Evolutionary conservation across 2,113 vertebrate genomes (phyloP), one percentile per base, ranked within the genome.

Genomic region (Laticauda colubrina): DNA sequence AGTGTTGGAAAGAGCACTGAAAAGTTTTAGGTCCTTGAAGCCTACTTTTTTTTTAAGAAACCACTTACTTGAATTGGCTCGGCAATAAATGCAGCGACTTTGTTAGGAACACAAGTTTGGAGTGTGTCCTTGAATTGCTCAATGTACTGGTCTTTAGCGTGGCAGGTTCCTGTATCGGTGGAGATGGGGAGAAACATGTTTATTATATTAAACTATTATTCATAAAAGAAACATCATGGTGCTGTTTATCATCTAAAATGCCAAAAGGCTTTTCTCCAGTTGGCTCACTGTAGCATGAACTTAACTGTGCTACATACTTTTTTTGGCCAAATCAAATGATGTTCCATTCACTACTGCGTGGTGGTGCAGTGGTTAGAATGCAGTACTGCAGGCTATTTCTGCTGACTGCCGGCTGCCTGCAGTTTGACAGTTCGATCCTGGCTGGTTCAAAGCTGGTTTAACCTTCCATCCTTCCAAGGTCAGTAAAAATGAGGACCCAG

Each of bases 51-150:
- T 45, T 5, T 45, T 12, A 93, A 39, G 51, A 20, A 57, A 18
- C 18, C 48, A 97, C 97, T 56, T 95, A 99, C 99, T 97, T 99
- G 99, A 95, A 99, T 99, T 5, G 99, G 98, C 94, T 99, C 99
- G 85, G 97, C 98, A 48, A 99, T 99, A 97, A 99, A 99, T 92
- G 97, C 99, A 93, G 99, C 99, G 24, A 99, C 96, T 57, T 92
- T 97, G 91, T 95, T 97, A 57, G 98, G 96, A 53, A 99, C 98
- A 1, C 97, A 97, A 0, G 98, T 99, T 26, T 87, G 97, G 89
- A 99, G 97, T 0, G 98, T 98, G 1, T 99, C 98, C 97, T 98
- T 98, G 91, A 99, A 97, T 94, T 99, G 98, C 43, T 97, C 97
- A 5, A 99, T 97, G 92, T 99, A 99, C 10, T 96, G 96, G 18